Conservation (phyloP, 2,888 invertebrate genomes). For the Phalera bucephala region DNA sequence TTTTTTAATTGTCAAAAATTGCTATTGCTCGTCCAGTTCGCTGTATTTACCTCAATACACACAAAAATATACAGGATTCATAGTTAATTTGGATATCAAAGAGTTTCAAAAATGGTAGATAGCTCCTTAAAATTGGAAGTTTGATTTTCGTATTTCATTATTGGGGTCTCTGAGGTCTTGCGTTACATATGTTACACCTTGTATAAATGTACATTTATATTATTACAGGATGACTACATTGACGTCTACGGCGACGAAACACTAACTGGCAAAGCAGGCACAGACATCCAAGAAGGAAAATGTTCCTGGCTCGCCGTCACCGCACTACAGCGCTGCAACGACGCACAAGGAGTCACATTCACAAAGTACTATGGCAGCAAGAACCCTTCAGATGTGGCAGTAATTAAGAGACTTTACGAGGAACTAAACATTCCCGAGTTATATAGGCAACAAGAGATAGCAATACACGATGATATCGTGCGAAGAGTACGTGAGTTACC, state of each 20-base stretch:
- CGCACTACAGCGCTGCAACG: constrained; percentile 86
- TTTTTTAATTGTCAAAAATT: no score
- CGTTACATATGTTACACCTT: no score
- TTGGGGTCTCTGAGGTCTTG: no score
- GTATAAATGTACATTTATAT: no score
- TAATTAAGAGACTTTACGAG: constrained; percentile 64
- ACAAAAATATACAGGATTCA: no score
- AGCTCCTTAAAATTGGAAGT: no score
- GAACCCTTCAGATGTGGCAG: constrained; percentile 84
- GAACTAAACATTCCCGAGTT: constrained; percentile 87
- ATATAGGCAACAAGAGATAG: constrained; percentile 88
- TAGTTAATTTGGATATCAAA: no score
- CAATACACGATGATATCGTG: constrained; percentile 87
- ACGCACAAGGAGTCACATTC: constrained; percentile 86
- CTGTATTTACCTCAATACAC: no score
- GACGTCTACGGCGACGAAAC: constrained; percentile 91
- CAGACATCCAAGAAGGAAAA: constrained; percentile 88
- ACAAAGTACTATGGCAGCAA: constrained; percentile 87
- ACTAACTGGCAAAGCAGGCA: constrained; percentile 45
- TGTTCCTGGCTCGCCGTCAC: constrained; percentile 94
- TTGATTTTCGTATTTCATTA: no score
- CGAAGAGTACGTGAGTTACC: constrained; percentile 88
- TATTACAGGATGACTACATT: constrained; percentile 90
- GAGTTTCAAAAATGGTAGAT: no score
- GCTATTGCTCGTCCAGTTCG: no score